phyloP scores from a whole-genome alignment of 2,888 invertebrate species.

The Stenurella melanura region DNA sequence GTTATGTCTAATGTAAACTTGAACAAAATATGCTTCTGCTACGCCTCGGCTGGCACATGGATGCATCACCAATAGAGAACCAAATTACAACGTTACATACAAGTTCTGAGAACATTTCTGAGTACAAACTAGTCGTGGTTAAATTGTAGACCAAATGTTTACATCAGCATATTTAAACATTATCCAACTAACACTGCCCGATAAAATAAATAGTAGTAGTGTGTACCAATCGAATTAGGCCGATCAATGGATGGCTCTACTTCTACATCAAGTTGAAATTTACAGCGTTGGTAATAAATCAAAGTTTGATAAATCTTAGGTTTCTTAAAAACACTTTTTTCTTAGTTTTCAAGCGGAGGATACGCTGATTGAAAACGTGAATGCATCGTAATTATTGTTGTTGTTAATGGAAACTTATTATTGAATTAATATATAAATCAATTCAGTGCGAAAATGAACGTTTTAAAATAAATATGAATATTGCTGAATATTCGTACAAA shows the following conservation, averaged over 20 bases:
- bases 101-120: slow-evolving; percentile 31
- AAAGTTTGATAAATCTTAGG: neutral
- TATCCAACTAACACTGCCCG: slow-evolving; percentile 26
- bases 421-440: no score
- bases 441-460: no score
- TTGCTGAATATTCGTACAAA: no score
- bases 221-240: neutral
- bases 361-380: no score
- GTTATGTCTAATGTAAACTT: slow-evolving; percentile 29
- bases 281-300: neutral
- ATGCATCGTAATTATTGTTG: no score
- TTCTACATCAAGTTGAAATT: neutral
- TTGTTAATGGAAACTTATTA: no score
- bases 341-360: no score
- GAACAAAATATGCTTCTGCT: slow-evolving; percentile 6
- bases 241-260: neutral
- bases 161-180: slow-evolving; percentile 34
- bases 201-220: slow-evolving; percentile 5
- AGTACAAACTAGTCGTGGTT: slow-evolving; percentile 31
- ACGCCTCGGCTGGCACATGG: slow-evolving; percentile 9
- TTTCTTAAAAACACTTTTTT: neutral
- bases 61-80: slow-evolving; percentile 31
- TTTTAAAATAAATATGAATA: no score
- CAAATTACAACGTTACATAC: slow-evolving; percentile 30
- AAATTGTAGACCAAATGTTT: slow-evolving; percentile 36